Percentiles rank a stretch among this genome's conserved stretches.
Evolutionary conservation across 2,888 invertebrate species (phyloP).

Genomic region (Amblyjoppa proteus): DNA sequence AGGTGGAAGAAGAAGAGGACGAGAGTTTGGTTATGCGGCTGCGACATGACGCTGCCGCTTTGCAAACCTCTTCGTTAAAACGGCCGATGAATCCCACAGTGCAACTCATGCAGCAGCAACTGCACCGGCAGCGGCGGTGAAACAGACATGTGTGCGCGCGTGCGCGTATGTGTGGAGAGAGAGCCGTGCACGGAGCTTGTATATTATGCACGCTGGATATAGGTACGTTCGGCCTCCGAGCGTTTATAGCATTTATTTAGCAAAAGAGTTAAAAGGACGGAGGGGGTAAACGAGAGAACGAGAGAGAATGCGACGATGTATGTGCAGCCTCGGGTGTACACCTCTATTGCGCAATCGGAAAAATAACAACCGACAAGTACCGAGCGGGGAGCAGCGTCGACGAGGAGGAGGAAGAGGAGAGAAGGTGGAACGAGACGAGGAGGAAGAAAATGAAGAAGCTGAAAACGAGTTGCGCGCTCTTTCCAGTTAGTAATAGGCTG

Average conservation of each 20-base stretch:
- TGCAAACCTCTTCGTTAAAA: slow-evolving; percentile 51
- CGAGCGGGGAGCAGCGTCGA: not conserved
- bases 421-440: slow-evolving; percentile 15
- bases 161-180: not conserved
- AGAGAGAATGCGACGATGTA: slow-evolving; percentile 18
- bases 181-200: slow-evolving; percentile 7
- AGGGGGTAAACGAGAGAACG: slow-evolving; percentile 17
- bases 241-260: slow-evolving; percentile 47
- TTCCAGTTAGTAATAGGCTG: slow-evolving; percentile 55
- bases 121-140: not conserved
- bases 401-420: slow-evolving; percentile 1
- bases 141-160: not conserved
- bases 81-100: slow-evolving; percentile 46
- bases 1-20: not conserved
- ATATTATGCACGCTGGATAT: slow-evolving; percentile 45
- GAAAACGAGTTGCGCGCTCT: slow-evolving; percentile 50
- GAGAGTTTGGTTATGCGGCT: slow-evolving; percentile 35
- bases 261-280: slow-evolving; percentile 12
- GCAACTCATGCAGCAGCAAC: slow-evolving; percentile 10
- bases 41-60: slow-evolving; percentile 40
- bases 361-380: slow-evolving; percentile 44
- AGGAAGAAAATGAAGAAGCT: slow-evolving; percentile 44
- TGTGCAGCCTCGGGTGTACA: slow-evolving; percentile 33
- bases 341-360: slow-evolving; percentile 57
- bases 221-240: slow-evolving; percentile 16